phyloP scores from a whole-genome alignment of 2,797 vertebrate species.

The Onychomys arenicola region DNA sequence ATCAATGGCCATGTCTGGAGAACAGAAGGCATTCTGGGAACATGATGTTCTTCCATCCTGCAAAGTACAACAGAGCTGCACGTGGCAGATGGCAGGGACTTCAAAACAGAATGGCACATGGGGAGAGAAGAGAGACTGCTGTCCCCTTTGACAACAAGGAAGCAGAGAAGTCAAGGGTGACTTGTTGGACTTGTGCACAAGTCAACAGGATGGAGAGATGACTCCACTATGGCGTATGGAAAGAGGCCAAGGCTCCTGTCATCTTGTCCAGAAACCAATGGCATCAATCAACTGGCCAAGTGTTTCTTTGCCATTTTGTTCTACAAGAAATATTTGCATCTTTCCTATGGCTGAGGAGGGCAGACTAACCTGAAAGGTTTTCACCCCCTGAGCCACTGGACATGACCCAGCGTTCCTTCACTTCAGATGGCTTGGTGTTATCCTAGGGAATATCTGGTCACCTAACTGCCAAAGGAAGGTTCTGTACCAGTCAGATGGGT shows the following conservation, averaged over 20 bases:
- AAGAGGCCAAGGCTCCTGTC: constrained; percentile 52
- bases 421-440: not conserved
- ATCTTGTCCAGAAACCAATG: constrained; percentile 69
- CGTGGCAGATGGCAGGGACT: constrained; percentile 70
- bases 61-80: constrained; percentile 11
- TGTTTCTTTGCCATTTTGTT: constrained; percentile 2
- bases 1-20: not conserved
- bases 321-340: not conserved
- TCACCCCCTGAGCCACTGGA: fast-evolving
- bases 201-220: constrained; percentile 20
- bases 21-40: constrained; percentile 73
- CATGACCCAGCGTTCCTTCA: not conserved
- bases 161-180: constrained; percentile 67
- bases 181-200: not conserved
- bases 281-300: constrained; percentile 59
- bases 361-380: not conserved
- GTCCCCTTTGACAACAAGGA: constrained; percentile 64
- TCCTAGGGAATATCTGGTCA: not conserved
- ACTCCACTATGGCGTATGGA: constrained; percentile 46
- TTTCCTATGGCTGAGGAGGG: not conserved
- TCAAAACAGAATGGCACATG: constrained; percentile 54
- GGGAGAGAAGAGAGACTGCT: constrained; percentile 32
- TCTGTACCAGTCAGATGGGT: not conserved
- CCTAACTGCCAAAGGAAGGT: not conserved
- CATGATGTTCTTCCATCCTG: not conserved